These are phyloP conservation scores for Podarcis lilfordi DNA, from an alignment of 2,797 vertebrate genomes.

Conservation along the genomic window DNA sequence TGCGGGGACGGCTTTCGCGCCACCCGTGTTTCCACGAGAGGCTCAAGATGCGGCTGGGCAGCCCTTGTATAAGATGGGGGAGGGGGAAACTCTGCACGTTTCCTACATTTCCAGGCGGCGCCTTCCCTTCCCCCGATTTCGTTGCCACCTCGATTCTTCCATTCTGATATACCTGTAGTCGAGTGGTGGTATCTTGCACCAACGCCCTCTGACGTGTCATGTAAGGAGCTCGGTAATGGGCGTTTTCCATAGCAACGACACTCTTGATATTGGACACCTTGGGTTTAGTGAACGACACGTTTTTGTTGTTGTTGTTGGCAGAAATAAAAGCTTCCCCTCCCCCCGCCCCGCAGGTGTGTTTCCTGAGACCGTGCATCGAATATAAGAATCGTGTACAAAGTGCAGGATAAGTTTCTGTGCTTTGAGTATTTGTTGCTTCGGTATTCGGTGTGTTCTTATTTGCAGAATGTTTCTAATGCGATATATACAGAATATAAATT, in stretches of 20 bases:
- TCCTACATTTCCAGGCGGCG: background rate
- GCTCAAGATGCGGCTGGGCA: background rate
- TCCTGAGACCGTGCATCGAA: background rate
- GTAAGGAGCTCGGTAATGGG: background rate
- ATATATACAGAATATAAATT: background rate
- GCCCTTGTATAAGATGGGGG: background rate
- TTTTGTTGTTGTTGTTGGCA: background rate
- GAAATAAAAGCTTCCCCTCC: background rate
- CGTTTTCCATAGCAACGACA: background rate
- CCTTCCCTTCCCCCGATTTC: background rate
- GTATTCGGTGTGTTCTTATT: background rate
- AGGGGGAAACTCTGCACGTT: background rate
- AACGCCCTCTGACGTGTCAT: background rate
- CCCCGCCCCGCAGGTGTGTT: background rate
- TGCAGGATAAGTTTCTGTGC: slow-evolving; percentile 38
- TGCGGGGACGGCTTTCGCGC: background rate
- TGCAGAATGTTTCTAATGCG: slow-evolving; percentile 8
- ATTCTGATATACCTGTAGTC: background rate
- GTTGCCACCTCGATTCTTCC: background rate
- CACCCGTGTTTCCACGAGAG: background rate
- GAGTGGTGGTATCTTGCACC: slow-evolving; percentile 31
- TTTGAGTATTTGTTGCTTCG: background rate
- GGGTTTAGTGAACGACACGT: background rate
- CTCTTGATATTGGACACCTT: background rate
- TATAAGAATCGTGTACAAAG: background rate